Conservation (phyloP, 2,113 vertebrate genomes). For the Zosterops lateralis region DNA sequence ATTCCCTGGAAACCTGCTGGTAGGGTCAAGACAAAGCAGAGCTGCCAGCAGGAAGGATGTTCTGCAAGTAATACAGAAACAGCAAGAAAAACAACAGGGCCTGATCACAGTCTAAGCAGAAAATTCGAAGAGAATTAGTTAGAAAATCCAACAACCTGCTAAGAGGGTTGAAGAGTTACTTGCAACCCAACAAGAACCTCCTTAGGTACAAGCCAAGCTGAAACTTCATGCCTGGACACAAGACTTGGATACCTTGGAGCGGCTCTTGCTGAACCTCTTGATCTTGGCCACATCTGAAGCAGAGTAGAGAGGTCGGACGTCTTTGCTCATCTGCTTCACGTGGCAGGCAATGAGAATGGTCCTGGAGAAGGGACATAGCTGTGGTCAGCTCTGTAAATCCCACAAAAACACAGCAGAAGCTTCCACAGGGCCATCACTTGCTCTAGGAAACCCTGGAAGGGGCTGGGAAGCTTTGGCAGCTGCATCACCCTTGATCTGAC, state of each 20-base stretch:
- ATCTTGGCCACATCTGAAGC: constrained; percentile 91
- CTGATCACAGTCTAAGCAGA: not conserved
- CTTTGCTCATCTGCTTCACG: constrained; percentile 92
- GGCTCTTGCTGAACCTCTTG: constrained; percentile 87
- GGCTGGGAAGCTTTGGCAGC: not conserved
- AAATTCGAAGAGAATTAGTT: not conserved
- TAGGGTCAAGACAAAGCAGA: not conserved
- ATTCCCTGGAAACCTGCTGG: not conserved
- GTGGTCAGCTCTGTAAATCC: not conserved
- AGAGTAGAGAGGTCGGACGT: constrained; percentile 81
- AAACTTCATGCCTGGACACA: not conserved
- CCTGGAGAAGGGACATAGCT: constrained; percentile 63
- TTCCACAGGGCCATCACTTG: not conserved
- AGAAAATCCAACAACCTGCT: not conserved
- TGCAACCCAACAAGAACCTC: not conserved
- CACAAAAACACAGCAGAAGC: not conserved
- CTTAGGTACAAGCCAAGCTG: not conserved
- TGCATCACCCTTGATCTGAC: not conserved
- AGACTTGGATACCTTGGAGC: constrained; percentile 75
- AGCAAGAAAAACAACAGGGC: not conserved
- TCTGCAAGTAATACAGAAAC: not conserved
- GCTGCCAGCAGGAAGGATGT: not conserved
- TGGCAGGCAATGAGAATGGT: constrained; percentile 94
- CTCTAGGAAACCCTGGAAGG: not conserved
- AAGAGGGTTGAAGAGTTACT: not conserved